Percentiles rank a stretch among this genome's conserved stretches.
These are phyloP conservation scores for Toxotes jaculatrix DNA, from an alignment of 2,113 vertebrate genomes.

Conservation along the genomic window DNA sequence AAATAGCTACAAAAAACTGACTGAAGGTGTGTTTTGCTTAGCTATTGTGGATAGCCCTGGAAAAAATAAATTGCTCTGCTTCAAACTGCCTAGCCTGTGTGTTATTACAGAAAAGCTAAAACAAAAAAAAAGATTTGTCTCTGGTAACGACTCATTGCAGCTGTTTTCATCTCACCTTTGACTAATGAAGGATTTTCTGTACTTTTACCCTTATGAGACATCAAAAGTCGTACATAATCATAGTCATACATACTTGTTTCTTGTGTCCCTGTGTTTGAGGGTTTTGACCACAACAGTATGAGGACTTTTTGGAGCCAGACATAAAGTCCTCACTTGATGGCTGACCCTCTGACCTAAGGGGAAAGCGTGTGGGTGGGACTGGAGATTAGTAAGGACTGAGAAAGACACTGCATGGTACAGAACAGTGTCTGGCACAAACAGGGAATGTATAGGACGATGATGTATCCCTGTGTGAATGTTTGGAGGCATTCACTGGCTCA, in stretches of 20 bases:
- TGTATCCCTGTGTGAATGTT: slow-evolving; percentile 14
- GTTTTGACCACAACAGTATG: slow-evolving; percentile 34
- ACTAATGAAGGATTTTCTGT: slow-evolving; percentile 3
- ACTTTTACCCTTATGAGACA: background rate
- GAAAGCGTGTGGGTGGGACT: slow-evolving; percentile 25
- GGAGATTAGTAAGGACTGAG: slow-evolving; percentile 4
- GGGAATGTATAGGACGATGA: slow-evolving; percentile 18
- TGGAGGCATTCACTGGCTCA: slow-evolving; percentile 9
- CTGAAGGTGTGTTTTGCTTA: slow-evolving; percentile 11
- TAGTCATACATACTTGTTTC: no score
- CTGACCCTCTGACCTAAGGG: slow-evolving; percentile 47
- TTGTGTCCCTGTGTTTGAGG: slow-evolving; percentile 6
- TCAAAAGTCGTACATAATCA: background rate
- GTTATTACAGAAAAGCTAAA: slow-evolving; percentile 26
- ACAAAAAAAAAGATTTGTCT: background rate
- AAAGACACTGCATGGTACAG: slow-evolving; percentile 50
- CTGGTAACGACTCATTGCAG: slow-evolving; percentile 9
- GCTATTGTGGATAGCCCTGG: background rate
- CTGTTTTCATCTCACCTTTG: slow-evolving; percentile 12
- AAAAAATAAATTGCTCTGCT: background rate
- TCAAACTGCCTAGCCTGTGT: slow-evolving; percentile 9
- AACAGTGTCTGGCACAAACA: slow-evolving; percentile 32
- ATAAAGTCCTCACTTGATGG: slow-evolving; percentile 64
- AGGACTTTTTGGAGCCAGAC: slow-evolving; percentile 40
- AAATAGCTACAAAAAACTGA: background rate